phyloP scores from a whole-genome alignment of 2,888 invertebrate species.

The Eupithecia abbreviata region DNA sequence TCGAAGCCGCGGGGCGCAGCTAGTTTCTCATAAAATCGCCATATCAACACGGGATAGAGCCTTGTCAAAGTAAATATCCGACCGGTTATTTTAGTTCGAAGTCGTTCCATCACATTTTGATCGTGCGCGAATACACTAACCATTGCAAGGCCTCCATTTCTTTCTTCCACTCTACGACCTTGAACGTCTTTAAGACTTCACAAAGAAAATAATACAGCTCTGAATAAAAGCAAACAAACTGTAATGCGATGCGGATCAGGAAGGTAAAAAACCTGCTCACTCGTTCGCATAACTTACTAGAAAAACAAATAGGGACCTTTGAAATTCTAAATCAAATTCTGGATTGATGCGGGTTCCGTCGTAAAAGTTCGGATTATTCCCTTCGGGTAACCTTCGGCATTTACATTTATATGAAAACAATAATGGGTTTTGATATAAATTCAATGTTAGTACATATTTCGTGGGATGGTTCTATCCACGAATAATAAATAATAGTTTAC shows the following conservation, averaged over 20 bases:
- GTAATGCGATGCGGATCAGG: background rate
- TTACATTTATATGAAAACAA: conserved; percentile 71
- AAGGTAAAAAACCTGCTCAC: background rate
- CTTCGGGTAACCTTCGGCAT: conserved; percentile 59
- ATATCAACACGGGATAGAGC: background rate
- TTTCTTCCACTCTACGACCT: background rate
- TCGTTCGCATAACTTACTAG: conserved; percentile 38
- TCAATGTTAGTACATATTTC: conserved; percentile 5
- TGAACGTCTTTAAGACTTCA: background rate
- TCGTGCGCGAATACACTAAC: background rate
- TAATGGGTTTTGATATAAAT: conserved; percentile 56
- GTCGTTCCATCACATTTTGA: background rate
- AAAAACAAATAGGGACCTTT: conserved; percentile 41
- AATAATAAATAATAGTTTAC: background rate
- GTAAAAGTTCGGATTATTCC: conserved; percentile 58
- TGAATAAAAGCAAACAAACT: conserved; percentile 3
- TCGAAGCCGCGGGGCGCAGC: too few species aligned
- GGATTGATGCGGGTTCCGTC: conserved; percentile 61
- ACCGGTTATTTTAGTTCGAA: background rate
- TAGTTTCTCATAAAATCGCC: background rate
- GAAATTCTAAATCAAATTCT: conserved; percentile 52
- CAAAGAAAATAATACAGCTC: background rate
- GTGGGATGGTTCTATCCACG: background rate
- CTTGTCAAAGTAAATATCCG: background rate
- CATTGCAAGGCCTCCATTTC: background rate